These are phyloP conservation scores for Crocidura indochinensis DNA, from an alignment of 2,797 vertebrate genomes.

Conservation along the genomic window DNA sequence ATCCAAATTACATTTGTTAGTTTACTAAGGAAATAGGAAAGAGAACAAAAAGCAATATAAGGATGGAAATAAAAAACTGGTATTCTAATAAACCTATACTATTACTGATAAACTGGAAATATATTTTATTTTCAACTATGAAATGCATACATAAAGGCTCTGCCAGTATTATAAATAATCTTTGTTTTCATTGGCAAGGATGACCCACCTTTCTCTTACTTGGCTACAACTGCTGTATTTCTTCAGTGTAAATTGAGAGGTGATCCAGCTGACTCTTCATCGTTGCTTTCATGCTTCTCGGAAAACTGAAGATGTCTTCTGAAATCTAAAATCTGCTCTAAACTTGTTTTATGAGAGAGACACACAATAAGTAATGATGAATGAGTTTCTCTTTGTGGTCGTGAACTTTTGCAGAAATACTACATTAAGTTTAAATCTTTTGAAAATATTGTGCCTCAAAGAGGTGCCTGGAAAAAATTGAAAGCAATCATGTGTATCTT, in stretches of 20 bases:
- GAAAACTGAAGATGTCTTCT: slow-evolving; percentile 76
- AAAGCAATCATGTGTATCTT: slow-evolving; percentile 68
- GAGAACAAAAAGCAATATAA: slow-evolving; percentile 35
- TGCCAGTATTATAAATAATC: background rate
- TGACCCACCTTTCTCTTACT: background rate
- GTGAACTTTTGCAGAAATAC: slow-evolving; percentile 75
- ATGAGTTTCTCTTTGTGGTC: slow-evolving; percentile 78
- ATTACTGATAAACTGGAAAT: background rate
- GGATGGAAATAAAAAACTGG: slow-evolving; percentile 25
- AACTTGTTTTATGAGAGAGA: slow-evolving; percentile 68
- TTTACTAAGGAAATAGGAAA: slow-evolving; percentile 7
- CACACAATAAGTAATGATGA: slow-evolving; percentile 77
- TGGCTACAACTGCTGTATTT: background rate
- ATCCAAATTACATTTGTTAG: slow-evolving; percentile 46
- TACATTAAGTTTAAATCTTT: slow-evolving; percentile 76
- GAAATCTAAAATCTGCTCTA: slow-evolving; percentile 72
- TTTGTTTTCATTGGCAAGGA: slow-evolving; percentile 26
- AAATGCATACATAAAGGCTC: background rate
- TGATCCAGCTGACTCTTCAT: slow-evolving; percentile 59
- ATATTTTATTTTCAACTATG: background rate
- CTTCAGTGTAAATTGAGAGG: slow-evolving; percentile 28
- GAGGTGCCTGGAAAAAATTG: slow-evolving; percentile 54
- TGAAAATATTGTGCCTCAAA: slow-evolving; percentile 69
- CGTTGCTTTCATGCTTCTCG: slow-evolving; percentile 28
- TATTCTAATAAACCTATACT: background rate